Conservation (phyloP, 2,888 invertebrate genomes). For the Hecatera dysodea region DNA sequence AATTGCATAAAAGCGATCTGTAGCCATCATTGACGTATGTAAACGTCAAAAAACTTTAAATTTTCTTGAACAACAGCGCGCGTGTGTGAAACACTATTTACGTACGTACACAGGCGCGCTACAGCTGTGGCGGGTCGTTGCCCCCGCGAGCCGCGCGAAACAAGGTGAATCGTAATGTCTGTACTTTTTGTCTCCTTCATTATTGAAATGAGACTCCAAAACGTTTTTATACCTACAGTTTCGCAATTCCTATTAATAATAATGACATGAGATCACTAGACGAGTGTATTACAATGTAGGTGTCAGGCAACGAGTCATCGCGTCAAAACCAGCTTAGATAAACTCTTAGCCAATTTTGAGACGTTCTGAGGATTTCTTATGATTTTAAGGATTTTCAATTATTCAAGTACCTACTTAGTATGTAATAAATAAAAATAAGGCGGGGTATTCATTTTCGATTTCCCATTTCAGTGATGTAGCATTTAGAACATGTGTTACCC, state of each 20-base stretch:
- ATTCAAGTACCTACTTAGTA: background rate
- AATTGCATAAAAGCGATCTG: conserved; percentile 16
- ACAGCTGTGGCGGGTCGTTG: conserved; percentile 88
- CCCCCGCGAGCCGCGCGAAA: conserved; percentile 83
- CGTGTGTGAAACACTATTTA: conserved; percentile 78
- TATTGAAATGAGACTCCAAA: conserved; percentile 75
- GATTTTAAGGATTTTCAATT: conserved; percentile 1
- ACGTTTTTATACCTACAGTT: conserved; percentile 66
- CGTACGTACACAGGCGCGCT: conserved; percentile 74
- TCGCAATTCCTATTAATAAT: conserved; percentile 65
- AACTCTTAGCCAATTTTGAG: conserved; percentile 20
- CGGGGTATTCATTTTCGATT: background rate
- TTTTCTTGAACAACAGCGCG: conserved; percentile 66
- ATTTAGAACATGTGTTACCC: background rate
- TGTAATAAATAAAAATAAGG: background rate
- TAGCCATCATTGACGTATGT: conserved; percentile 33
- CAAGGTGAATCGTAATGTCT: conserved; percentile 86
- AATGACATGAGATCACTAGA: conserved; percentile 64
- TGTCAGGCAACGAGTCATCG: conserved; percentile 47
- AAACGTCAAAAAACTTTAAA: conserved; percentile 50
- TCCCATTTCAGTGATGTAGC: too few species aligned
- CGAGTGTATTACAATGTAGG: conserved; percentile 54
- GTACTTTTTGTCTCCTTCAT: conserved; percentile 79
- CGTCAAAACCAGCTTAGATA: conserved; percentile 8
- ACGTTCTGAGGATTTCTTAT: conserved; percentile 12